Evolutionary conservation across 2,888 invertebrate genomes (phyloP).

Genomic region (Leptopterna dolabrata): DNA sequence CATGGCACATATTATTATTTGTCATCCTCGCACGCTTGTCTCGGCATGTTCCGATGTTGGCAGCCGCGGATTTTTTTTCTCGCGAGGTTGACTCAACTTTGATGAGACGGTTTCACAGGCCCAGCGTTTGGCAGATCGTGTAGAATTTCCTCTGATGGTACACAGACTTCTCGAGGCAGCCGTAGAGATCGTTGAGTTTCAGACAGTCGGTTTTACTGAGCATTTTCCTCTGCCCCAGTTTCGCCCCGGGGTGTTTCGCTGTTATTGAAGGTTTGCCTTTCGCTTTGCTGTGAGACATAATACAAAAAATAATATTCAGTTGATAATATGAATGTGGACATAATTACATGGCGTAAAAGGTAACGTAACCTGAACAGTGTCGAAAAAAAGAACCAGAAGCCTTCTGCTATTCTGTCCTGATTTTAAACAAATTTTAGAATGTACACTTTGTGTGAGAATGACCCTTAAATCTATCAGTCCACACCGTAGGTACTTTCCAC

Average conservation of each 20-base stretch:
- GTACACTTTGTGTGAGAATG: too few relatives aligned
- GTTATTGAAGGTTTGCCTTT: slow-evolving; percentile 75
- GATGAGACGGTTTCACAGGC: slow-evolving; percentile 66
- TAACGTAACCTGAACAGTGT: too few relatives aligned
- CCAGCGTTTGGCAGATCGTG: slow-evolving; percentile 71
- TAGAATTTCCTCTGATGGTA: slow-evolving; percentile 70
- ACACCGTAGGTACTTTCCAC: too few relatives aligned
- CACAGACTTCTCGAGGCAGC: slow-evolving; percentile 70
- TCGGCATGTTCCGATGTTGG: background rate
- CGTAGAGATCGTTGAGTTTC: slow-evolving; percentile 76
- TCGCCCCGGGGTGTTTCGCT: slow-evolving; percentile 70
- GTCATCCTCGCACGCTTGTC: background rate
- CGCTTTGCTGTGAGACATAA: slow-evolving; percentile 68
- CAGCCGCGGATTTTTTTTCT: background rate
- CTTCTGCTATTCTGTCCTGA: too few relatives aligned
- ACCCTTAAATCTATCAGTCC: too few relatives aligned
- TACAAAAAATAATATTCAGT: too few relatives aligned
- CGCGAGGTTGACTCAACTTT: too few relatives aligned
- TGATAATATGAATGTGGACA: too few relatives aligned
- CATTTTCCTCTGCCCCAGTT: slow-evolving; percentile 74
- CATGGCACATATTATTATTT: background rate
- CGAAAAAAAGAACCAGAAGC: too few relatives aligned
- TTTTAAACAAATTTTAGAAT: too few relatives aligned
- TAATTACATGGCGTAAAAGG: too few relatives aligned
- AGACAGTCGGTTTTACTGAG: slow-evolving; percentile 76